A percentile compares a stretch with the other conserved stretches of the same genome.
These are phyloP conservation scores for Salpingus planirostris DNA, from an alignment of 2,888 invertebrate species.

Conservation along the genomic window DNA sequence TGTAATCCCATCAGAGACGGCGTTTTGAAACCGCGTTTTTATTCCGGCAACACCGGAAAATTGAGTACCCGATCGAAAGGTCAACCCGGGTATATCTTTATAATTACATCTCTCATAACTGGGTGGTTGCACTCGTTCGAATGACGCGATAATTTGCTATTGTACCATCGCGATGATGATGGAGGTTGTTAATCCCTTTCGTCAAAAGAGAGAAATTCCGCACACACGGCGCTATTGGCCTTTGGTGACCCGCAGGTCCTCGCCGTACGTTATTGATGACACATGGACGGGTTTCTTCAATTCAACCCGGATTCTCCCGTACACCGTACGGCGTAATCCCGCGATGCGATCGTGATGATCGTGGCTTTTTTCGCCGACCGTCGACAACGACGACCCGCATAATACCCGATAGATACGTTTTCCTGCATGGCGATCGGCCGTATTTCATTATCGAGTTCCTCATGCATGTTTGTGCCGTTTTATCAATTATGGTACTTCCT, in stretches of 20 bases:
- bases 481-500: conserved; percentile 28
- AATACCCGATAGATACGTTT: conserved; percentile 21
- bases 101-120: too few species aligned
- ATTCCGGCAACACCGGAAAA: too few species aligned
- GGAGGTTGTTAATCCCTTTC: too few species aligned
- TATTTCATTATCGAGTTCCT: conserved; percentile 31
- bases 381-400: conserved; percentile 8
- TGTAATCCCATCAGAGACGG: too few species aligned
- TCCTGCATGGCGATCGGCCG: conserved; percentile 27
- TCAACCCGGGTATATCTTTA: too few species aligned
- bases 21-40: too few species aligned
- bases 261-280: conserved; percentile 30
- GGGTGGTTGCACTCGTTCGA: too few species aligned
- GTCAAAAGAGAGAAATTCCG: too few species aligned
- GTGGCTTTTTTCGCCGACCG: conserved; percentile 19
- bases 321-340: too few species aligned
- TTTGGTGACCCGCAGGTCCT: conserved; percentile 25
- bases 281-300: conserved; percentile 31
- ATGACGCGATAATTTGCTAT: too few species aligned
- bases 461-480: conserved; percentile 22
- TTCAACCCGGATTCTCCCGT: conserved; percentile 28
- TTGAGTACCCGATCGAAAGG: too few species aligned
- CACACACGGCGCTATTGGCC: conserved; percentile 25
- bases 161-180: too few species aligned
- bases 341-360: conserved; percentile 27